Base-by-base conservation (phyloP, 1,140 invertebrate species). In the Apis cerana region DNA sequence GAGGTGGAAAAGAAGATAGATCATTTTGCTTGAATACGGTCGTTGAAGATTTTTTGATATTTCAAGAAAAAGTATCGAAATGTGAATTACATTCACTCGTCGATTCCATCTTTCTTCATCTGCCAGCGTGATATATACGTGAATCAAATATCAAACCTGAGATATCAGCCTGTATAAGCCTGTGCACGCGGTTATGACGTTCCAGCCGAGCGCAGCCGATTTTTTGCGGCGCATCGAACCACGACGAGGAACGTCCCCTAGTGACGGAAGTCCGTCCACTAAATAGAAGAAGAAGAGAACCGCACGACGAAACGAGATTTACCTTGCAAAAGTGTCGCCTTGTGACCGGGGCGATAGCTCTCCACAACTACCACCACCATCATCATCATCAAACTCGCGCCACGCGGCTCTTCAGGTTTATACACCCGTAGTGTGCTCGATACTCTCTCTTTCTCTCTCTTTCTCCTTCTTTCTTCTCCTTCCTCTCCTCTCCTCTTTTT, bases 191-290 rank as follows among this genome's bases (percentile, higher is more conserved):
- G 80, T 85, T 85, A 88, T 82, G 87, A 85, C 84, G 86, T 88
- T 88, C 87, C 84, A 82, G 23, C 72, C 61, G 87, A 88, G 77
- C 76, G 86, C 68, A 33, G 58, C 19, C 21, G 77, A 88, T 88
- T 88, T 88, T 88, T 88, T 85, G 87, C 79, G 50, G 19, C n/a
- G 83, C 84, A 71, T 64, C 86, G 76, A 85, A 81, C 77, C 87
- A 64, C 86, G 84, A 88, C 84, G 87, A 85, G 74, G 80, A 85
- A 80, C 87, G 79, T 80, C 75, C 74, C 85, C 59, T 83, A 3
- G 80, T 88, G 86, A 88, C 87, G 87, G 87, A 88, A 88, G 84
- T 88, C 43, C 61, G 58, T 85, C 62, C 75, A 43, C 58, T 56
- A 62, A 74, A 62, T 76, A 52, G 58, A 64, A 50, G 65, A 82